Conservation (phyloP, 2,113 vertebrate genomes). For the Rallus limicola region DNA sequence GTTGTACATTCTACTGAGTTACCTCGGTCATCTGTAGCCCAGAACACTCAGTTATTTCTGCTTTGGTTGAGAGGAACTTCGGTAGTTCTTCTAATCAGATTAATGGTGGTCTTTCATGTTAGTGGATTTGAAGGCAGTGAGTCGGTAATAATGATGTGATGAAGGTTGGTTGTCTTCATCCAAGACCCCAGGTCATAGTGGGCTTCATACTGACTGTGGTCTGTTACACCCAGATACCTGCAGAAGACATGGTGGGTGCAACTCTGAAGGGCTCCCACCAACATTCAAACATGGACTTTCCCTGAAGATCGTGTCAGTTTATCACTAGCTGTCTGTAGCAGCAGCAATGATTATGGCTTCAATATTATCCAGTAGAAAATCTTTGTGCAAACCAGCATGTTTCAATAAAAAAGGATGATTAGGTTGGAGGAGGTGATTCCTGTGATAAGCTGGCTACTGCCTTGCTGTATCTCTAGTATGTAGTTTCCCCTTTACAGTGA, state of each 20-base stretch:
- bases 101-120: not conserved
- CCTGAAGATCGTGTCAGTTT: not conserved
- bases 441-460: not conserved
- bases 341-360: not conserved
- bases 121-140: not conserved
- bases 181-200: not conserved
- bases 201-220: not conserved
- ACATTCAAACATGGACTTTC: not conserved
- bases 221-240: not conserved
- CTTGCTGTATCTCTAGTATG: not conserved
- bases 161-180: not conserved
- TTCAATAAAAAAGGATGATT: not conserved
- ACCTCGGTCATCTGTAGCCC: not conserved
- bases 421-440: not conserved
- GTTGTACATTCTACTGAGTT: not conserved
- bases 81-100: not conserved
- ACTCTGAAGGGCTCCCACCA: not conserved
- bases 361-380: not conserved
- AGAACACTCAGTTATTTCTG: not conserved
- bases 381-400: not conserved
- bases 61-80: not conserved
- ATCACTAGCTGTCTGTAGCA: not conserved
- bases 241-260: not conserved
- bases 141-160: not conserved
- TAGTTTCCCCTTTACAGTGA: not conserved